Evolutionary conservation across 2,888 invertebrate species (phyloP).

Genomic region (Eupithecia abbreviata): DNA sequence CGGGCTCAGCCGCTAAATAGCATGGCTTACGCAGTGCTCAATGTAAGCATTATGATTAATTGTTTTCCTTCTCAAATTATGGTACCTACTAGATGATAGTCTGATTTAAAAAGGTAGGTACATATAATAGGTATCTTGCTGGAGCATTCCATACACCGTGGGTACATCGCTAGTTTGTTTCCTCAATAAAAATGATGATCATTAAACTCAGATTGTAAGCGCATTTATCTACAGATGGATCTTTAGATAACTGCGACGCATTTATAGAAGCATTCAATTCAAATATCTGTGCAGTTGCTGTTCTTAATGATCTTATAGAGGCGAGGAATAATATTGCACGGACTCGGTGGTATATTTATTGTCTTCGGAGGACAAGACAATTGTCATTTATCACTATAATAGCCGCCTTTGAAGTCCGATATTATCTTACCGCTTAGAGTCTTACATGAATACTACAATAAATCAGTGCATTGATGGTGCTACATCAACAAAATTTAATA

Average conservation of each 20-base stretch:
- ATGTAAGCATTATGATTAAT: slow-evolving; percentile 24
- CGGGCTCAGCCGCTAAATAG: slow-evolving; percentile 22
- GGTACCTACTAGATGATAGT: not conserved
- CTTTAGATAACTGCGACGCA: slow-evolving; percentile 68
- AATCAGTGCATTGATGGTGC: slow-evolving; percentile 61
- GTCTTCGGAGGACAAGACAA: slow-evolving; percentile 77
- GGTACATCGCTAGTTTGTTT: slow-evolving; percentile 12
- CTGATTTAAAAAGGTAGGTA: not conserved
- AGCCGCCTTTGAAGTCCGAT: slow-evolving; percentile 81
- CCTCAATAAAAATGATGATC: slow-evolving; percentile 33
- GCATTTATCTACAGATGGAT: slow-evolving; percentile 72
- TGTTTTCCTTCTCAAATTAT: slow-evolving; percentile 9
- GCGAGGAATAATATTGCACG: slow-evolving; percentile 78
- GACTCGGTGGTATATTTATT: slow-evolving; percentile 76
- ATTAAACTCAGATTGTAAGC: slow-evolving; percentile 59
- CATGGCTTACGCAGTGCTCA: slow-evolving; percentile 6
- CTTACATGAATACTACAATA: slow-evolving; percentile 63
- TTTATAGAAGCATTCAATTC: slow-evolving; percentile 78
- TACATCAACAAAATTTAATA: slow-evolving; percentile 55
- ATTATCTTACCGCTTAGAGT: slow-evolving; percentile 71
- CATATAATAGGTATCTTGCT: not conserved
- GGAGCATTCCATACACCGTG: slow-evolving; percentile 4
- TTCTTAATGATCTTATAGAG: slow-evolving; percentile 78
- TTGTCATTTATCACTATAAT: slow-evolving; percentile 81
- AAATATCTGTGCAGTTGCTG: slow-evolving; percentile 72